Base-by-base conservation (phyloP, 2,113 vertebrate species). In the Pogona vitticeps region DNA sequence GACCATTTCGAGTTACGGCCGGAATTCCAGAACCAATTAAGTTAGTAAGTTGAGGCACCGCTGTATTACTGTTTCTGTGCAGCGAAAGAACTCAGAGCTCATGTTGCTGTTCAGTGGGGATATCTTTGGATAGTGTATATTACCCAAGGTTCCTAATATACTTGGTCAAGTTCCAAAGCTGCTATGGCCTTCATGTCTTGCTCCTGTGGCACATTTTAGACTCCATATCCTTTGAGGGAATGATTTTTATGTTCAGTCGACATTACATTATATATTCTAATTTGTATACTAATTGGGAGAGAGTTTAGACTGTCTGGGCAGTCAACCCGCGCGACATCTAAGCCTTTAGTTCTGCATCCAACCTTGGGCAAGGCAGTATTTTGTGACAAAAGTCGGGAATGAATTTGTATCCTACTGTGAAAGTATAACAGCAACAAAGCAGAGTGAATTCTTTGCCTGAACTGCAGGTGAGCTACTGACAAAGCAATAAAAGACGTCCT, bases 401-500 rank as follows among this genome's bases (percentile, higher is more conserved):
- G 70, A 42, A 72, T 86, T 80, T 81, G 70, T n/a, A 36, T 75
- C 78, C 33, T 31, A 36, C 59, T 73, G 31, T 65, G 40, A 81
- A n/a, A 65, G n/a, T 72, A 31, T 71, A 80, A 72, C 52, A 86
- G 52, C 18, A 78, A 70, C 4, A 6, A 72, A 17, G 46, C 17
- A 26, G 28, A 72, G 76, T 6, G 26, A 75, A 86, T 8, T 52
- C 58, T 73, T 63, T 75, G 58, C 71, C 79, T 75, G 38, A 68
- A 81, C 71, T 75, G 71, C 78, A 86, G 58, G 70, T 75, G 21
- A 87, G 81, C 85, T 85, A 86, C 79, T 82, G 72, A 82, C 83
- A 79, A 89, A 90, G 91, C 91, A 92, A 89, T 88, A 85, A 81
- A 84, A 93, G 88, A 88, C 77, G 71, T 63, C 76, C 78, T 52